Evolutionary conservation across 1,140 invertebrate genomes (phyloP).

Genomic region (Drosophila parabipectinata): DNA sequence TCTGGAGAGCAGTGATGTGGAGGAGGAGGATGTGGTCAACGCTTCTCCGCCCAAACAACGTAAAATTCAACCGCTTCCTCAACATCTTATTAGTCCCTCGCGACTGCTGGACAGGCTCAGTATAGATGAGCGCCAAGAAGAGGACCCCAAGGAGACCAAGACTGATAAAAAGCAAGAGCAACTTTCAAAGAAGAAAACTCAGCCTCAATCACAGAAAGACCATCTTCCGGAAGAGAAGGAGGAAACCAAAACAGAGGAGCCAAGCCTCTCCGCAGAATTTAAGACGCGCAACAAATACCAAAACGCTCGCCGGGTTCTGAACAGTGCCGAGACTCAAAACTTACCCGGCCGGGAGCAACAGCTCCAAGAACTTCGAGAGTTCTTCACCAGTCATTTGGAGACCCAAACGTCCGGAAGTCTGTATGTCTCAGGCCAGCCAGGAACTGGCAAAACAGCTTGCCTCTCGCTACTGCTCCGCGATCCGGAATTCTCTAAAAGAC

Average conservation of each 20-base stretch:
- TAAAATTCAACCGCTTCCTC: constrained; percentile 50
- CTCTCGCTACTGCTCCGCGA: constrained; percentile 89
- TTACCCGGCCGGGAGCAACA: constrained; percentile 93
- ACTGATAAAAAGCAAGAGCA: constrained; percentile 40
- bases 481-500: constrained; percentile 86
- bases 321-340: constrained; percentile 88
- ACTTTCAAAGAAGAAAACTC: background rate
- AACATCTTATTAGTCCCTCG: constrained; percentile 76
- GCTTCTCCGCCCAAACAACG: constrained; percentile 75
- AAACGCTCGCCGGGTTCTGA: constrained; percentile 87
- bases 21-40: constrained; percentile 16
- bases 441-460: constrained; percentile 97
- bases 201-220: constrained; percentile 2
- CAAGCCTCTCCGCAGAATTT: constrained; percentile 22
- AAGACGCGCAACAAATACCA: constrained; percentile 84
- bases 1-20: background rate
- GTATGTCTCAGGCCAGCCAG: constrained; percentile 96
- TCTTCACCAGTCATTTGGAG: constrained; percentile 88
- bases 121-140: constrained; percentile 71
- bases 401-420: constrained; percentile 90
- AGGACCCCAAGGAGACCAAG: constrained; percentile 33
- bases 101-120: constrained; percentile 74
- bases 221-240: constrained; percentile 1
- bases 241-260: background rate
- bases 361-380: constrained; percentile 88